Percentiles rank a stretch among this genome's conserved stretches.
Conservation (phyloP, 2,113 vertebrate species). For the Gracilinanus agilis region DNA sequence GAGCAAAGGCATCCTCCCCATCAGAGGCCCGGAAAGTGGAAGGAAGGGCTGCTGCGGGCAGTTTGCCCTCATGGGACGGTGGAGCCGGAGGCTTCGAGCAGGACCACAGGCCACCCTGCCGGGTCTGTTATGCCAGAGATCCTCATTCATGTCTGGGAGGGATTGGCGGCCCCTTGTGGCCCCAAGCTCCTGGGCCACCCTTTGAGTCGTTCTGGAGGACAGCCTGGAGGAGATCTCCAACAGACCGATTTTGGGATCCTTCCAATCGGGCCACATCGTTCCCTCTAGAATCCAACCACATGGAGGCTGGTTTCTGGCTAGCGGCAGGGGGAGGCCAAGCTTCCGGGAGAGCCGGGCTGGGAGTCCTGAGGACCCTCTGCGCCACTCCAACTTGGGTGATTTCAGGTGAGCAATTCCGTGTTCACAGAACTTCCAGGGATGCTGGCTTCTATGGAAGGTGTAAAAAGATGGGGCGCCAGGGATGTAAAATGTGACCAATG, state of each 20-base stretch:
- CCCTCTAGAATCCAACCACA: neutral
- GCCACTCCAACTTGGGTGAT: neutral
- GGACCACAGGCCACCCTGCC: too few species aligned
- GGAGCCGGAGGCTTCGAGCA: too few species aligned
- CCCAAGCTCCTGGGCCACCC: neutral
- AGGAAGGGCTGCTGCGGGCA: too few species aligned
- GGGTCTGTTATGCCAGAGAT: too few species aligned
- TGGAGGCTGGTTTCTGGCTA: neutral
- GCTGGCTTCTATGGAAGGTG: too few species aligned
- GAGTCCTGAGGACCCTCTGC: neutral
- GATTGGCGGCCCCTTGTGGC: too few species aligned
- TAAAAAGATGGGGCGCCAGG: too few species aligned
- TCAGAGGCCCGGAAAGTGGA: too few species aligned
- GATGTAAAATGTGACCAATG: too few species aligned
- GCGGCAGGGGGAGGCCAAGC: neutral
- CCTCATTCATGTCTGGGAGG: too few species aligned
- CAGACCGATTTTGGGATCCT: neutral
- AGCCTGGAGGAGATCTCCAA: neutral
- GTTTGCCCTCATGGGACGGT: too few species aligned
- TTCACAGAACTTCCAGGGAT: neutral
- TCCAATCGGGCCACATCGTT: neutral
- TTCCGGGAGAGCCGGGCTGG: neutral
- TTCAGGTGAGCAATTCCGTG: neutral
- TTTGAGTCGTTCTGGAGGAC: neutral
- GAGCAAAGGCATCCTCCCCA: too few species aligned